These are phyloP conservation scores for Rhipidura dahli DNA, from an alignment of 2,113 vertebrate species.

Conservation along the genomic window DNA sequence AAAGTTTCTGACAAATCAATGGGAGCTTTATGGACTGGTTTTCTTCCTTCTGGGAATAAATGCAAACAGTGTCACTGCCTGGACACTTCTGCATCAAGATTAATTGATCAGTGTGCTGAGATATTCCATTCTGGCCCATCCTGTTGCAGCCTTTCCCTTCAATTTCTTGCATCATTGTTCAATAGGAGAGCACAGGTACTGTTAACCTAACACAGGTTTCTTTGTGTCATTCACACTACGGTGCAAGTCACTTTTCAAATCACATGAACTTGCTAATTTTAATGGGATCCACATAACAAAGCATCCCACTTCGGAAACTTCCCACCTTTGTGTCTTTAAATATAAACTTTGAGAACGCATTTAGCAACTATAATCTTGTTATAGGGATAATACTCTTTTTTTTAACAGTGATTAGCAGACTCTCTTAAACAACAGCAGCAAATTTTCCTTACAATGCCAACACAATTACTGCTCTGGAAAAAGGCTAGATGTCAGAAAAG, in stretches of 20 bases:
- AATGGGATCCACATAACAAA: not conserved
- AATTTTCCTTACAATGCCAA: not conserved
- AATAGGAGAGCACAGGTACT: not conserved
- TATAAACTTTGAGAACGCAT: not conserved
- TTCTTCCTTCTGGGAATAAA: conserved; percentile 17
- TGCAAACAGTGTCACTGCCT: not conserved
- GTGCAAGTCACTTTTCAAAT: not conserved
- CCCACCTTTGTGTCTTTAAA: not conserved
- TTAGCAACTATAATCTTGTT: not conserved
- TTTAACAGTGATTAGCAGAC: not conserved
- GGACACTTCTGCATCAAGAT: not conserved
- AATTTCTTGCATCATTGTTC: not conserved
- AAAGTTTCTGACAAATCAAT: conserved; percentile 16
- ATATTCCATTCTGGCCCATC: not conserved
- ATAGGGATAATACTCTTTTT: not conserved
- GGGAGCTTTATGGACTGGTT: not conserved
- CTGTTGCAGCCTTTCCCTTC: not conserved
- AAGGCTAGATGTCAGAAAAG: not conserved
- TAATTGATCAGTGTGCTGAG: not conserved
- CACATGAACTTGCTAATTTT: not conserved
- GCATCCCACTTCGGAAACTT: not conserved
- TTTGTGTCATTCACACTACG: not conserved
- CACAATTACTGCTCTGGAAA: not conserved
- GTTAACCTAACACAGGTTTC: not conserved
- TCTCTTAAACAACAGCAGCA: not conserved